phyloP scores from a whole-genome alignment of 2,113 vertebrate species.

The Syngnathoides biaculeatus region DNA sequence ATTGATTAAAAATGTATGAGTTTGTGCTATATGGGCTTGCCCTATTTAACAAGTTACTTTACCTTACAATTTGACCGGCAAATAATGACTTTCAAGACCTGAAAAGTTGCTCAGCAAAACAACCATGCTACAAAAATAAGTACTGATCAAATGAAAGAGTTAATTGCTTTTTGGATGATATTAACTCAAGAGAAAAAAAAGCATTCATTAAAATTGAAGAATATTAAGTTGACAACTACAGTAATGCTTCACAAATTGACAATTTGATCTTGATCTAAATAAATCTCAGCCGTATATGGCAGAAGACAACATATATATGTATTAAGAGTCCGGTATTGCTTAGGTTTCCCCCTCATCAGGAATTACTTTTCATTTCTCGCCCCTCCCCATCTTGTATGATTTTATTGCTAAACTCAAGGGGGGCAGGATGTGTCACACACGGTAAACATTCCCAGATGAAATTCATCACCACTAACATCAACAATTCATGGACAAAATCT shows the following conservation, averaged over 20 bases:
- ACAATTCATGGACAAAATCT: slow-evolving; percentile 61
- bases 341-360: slow-evolving; percentile 14
- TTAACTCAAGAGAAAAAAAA: neutral
- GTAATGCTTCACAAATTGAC: neutral
- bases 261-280: neutral
- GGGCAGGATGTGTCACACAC: slow-evolving; percentile 60
- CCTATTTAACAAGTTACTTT: neutral
- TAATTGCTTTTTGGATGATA: neutral
- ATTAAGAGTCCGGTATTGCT: slow-evolving; percentile 8
- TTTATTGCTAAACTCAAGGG: slow-evolving; percentile 42
- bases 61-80: neutral
- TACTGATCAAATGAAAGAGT: neutral
- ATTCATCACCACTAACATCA: slow-evolving; percentile 62
- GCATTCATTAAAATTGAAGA: neutral
- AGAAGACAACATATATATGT: neutral
- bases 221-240: neutral
- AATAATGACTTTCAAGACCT: neutral
- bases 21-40: neutral
- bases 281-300: neutral
- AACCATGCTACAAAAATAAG: neutral
- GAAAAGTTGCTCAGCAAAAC: neutral
- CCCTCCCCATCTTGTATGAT: slow-evolving; percentile 39
- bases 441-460: slow-evolving; percentile 62
- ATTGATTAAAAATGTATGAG: neutral
- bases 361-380: slow-evolving; percentile 30